Evolutionary conservation across 53 echinoderm and acorn worm genomes (phyloP).

Genomic region (Patiria pectinifera): DNA sequence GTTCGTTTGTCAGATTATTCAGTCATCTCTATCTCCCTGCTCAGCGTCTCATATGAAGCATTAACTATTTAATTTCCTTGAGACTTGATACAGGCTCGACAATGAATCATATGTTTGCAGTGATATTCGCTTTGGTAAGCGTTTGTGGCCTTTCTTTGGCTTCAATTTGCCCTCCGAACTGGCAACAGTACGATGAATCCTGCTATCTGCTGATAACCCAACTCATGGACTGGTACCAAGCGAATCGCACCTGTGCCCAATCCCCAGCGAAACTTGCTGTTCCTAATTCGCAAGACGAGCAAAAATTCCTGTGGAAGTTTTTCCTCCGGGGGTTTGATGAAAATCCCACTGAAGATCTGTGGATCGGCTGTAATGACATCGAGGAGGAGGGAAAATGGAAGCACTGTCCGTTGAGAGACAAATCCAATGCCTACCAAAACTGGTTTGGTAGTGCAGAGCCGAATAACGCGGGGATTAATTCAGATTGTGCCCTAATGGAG

Average conservation of each 20-base stretch:
- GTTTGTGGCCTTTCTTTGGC: neutral
- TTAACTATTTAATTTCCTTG: no score
- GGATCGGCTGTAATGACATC: slow-evolving; percentile 9
- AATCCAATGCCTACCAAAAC: neutral
- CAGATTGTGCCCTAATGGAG: no score
- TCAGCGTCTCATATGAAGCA: no score
- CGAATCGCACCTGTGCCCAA: neutral
- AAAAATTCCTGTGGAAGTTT: neutral
- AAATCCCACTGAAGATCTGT: neutral
- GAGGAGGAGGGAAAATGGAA: neutral
- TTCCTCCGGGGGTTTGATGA: neutral
- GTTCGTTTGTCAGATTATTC: no score
- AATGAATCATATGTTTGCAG: no score
- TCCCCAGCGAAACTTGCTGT: neutral
- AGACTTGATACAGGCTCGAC: no score
- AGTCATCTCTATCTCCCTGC: no score
- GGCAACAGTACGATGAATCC: neutral
- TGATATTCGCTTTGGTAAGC: no score
- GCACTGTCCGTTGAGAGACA: neutral
- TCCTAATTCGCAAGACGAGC: neutral
- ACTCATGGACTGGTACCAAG: neutral
- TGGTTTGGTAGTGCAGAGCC: neutral
- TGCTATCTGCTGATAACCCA: neutral
- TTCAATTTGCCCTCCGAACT: slow-evolving; percentile 5
- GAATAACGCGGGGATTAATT: no score